A percentile compares a stretch with the other conserved stretches of the same genome.
Evolutionary conservation across 2,113 vertebrate genomes (phyloP).

Genomic region (Laticauda colubrina): DNA sequence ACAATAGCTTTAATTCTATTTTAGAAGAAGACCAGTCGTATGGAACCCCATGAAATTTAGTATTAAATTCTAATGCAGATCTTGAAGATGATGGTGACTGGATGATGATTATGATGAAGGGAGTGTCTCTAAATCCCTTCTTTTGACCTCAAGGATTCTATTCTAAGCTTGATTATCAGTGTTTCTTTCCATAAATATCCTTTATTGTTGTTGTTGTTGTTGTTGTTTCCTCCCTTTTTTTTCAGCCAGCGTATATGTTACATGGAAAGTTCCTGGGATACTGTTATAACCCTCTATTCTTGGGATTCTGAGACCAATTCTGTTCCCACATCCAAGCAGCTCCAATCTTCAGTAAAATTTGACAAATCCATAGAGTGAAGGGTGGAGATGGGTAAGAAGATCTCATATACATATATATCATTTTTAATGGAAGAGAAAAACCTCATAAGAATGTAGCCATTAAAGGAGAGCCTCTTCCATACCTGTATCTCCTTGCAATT

Average conservation of each 20-base stretch:
- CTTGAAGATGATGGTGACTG: neutral
- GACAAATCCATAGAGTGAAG: too few species aligned
- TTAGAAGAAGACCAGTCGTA: neutral
- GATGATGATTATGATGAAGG: too few species aligned
- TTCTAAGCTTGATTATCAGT: neutral
- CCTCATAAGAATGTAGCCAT: conserved; percentile 64
- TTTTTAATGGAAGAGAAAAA: conserved; percentile 68
- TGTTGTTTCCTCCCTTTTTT: neutral
- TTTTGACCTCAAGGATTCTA: neutral
- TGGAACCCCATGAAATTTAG: neutral
- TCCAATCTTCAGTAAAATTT: too few species aligned
- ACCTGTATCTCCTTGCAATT: conserved; percentile 71
- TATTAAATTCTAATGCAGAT: neutral
- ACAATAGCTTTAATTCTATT: neutral
- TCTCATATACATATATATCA: conserved; percentile 21
- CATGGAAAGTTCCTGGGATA: rapidly evolving
- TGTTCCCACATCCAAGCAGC: too few species aligned
- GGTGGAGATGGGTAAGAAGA: too few species aligned
- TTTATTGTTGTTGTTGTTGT: too few species aligned
- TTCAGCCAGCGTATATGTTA: neutral
- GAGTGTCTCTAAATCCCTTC: neutral
- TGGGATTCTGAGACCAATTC: conserved; percentile 55
- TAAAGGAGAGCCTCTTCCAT: conserved; percentile 70
- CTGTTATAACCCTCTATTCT: conserved; percentile 43
- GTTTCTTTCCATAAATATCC: neutral